These are phyloP conservation scores for Cenopis cana DNA, from an alignment of 2,888 invertebrate species.

Conservation along the genomic window DNA sequence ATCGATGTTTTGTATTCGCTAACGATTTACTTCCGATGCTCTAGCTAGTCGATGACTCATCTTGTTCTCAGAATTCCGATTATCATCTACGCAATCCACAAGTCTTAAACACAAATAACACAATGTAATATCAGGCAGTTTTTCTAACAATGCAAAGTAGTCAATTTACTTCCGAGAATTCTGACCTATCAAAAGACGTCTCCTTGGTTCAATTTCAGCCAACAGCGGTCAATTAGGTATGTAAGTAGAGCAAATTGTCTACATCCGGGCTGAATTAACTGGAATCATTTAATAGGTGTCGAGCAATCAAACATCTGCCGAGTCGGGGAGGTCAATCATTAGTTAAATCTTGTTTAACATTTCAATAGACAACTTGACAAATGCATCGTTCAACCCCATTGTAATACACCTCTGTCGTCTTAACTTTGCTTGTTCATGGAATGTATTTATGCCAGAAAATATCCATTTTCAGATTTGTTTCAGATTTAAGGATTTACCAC, in stretches of 20 bases:
- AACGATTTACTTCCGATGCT: conserved; percentile 63
- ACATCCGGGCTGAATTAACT: conserved; percentile 78
- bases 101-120: conserved; percentile 17
- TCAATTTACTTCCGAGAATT: conserved; percentile 16
- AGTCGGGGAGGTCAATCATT: conserved; percentile 67
- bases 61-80: conserved; percentile 59
- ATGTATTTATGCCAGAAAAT: background rate
- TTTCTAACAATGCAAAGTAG: conserved; percentile 11
- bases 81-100: conserved; percentile 36
- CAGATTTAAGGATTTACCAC: background rate
- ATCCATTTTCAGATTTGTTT: background rate
- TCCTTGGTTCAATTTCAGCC: conserved; percentile 36
- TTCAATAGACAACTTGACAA: conserved; percentile 42
- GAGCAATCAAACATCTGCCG: conserved; percentile 76
- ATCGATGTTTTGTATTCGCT: conserved; percentile 47
- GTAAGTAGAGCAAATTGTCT: conserved; percentile 77
- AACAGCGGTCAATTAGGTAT: conserved; percentile 43
- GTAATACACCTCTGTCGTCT: background rate
- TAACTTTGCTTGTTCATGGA: background rate
- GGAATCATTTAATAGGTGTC: conserved; percentile 75
- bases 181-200: conserved; percentile 26
- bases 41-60: conserved; percentile 61
- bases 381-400: background rate
- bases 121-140: background rate
- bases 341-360: conserved; percentile 63